A percentile compares a stretch with the other conserved stretches of the same genome.
phyloP scores from a whole-genome alignment of 2,888 invertebrate genomes.

The Ceriagrion tenellum region DNA sequence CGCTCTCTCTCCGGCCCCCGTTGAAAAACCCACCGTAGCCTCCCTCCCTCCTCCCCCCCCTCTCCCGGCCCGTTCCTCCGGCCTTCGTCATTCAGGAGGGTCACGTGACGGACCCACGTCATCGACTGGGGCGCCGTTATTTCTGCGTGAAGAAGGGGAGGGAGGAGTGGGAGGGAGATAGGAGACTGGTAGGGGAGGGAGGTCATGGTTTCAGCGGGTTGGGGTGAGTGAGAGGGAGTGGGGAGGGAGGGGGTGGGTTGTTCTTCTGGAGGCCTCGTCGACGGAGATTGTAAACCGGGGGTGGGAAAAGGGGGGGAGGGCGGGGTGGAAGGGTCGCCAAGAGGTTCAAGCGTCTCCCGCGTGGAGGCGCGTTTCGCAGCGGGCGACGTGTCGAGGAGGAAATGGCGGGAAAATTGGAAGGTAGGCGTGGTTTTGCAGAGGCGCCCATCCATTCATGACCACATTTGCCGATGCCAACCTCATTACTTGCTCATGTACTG shows the following conservation, averaged over 20 bases:
- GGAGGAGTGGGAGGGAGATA: neutral
- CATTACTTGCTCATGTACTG: neutral
- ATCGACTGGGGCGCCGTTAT: conserved; percentile 63
- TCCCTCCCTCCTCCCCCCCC: neutral
- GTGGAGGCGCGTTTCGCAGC: conserved; percentile 49
- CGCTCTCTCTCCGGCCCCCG: conserved; percentile 41
- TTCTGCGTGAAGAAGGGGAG: neutral
- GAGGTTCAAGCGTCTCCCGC: conserved; percentile 46
- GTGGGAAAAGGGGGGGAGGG: conserved; percentile 2
- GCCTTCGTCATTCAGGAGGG: conserved; percentile 65
- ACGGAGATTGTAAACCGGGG: neutral
- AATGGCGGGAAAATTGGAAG: conserved; percentile 61
- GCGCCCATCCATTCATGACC: neutral
- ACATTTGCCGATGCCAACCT: no score
- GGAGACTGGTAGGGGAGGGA: neutral
- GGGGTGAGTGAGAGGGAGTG: neutral
- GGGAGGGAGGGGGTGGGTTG: neutral
- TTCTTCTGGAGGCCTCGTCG: neutral
- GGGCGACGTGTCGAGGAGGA: neutral
- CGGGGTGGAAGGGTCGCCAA: neutral
- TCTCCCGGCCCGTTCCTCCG: neutral
- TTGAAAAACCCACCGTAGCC: conserved; percentile 13
- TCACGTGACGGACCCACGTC: conserved; percentile 65
- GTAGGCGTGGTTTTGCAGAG: conserved; percentile 35
- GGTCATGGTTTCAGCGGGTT: neutral